Conservation (phyloP, 1,140 invertebrate species). For the Lepidotrigona ventralis region DNA sequence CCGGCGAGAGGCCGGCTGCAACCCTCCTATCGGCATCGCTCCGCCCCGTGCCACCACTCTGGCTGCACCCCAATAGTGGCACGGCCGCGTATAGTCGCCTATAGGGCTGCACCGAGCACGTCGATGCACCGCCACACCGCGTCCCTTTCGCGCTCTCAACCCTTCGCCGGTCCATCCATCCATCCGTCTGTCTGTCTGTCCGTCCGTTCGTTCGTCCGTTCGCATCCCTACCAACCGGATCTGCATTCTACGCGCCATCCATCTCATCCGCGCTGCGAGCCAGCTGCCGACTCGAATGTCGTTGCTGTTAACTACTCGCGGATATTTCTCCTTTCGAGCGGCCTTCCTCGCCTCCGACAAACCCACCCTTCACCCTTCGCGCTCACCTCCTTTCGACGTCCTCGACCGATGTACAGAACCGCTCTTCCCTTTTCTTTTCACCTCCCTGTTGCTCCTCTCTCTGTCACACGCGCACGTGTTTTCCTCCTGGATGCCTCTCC, state of each 20-base stretch:
- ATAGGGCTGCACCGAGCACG: slow-evolving; percentile 57
- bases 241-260: slow-evolving; percentile 56
- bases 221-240: slow-evolving; percentile 55
- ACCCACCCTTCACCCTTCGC: neutral
- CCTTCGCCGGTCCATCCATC: slow-evolving; percentile 51
- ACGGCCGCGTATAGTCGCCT: slow-evolving; percentile 57
- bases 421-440: neutral
- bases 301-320: slow-evolving; percentile 56
- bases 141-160: slow-evolving; percentile 58
- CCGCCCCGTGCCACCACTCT: slow-evolving; percentile 74
- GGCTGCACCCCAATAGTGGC: slow-evolving; percentile 53
- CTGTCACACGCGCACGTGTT: neutral
- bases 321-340: slow-evolving; percentile 41
- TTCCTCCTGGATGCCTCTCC: neutral
- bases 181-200: slow-evolving; percentile 49
- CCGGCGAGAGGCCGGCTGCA: slow-evolving; percentile 68
- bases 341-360: neutral
- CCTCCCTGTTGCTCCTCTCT: slow-evolving; percentile 8
- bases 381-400: too few species aligned
- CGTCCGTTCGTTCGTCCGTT: slow-evolving; percentile 39
- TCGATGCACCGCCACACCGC: slow-evolving; percentile 57
- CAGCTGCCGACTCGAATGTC: slow-evolving; percentile 58
- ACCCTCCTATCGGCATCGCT: slow-evolving; percentile 75
- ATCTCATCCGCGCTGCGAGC: slow-evolving; percentile 48
- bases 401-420: neutral